Conservation (phyloP, 2,888 invertebrate genomes). For the Laspeyria flexula region DNA sequence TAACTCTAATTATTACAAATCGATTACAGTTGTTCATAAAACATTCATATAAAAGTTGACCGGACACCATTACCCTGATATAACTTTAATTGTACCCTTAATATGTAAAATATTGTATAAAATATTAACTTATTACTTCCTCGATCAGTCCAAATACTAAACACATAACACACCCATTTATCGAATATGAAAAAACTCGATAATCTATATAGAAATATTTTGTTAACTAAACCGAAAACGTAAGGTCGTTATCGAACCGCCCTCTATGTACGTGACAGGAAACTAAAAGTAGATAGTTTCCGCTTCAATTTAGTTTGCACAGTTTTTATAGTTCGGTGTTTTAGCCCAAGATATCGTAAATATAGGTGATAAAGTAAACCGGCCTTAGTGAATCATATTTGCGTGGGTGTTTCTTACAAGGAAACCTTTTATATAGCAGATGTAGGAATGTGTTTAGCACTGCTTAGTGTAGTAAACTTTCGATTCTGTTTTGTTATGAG, state of each 20-base stretch:
- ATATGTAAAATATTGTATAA: too few species aligned
- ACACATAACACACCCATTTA: background rate
- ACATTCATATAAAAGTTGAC: too few species aligned
- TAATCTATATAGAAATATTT: conserved; percentile 41
- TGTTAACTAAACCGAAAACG: conserved; percentile 50
- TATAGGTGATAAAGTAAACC: conserved; percentile 32
- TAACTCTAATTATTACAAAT: too few species aligned
- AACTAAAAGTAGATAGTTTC: conserved; percentile 56
- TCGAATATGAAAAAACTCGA: conserved; percentile 14
- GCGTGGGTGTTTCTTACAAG: conserved; percentile 9
- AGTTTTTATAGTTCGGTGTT: conserved; percentile 51
- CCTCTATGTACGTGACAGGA: conserved; percentile 61
- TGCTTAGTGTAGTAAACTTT: background rate
- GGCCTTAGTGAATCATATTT: conserved; percentile 36
- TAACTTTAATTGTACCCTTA: too few species aligned
- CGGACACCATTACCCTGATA: too few species aligned
- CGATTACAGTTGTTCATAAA: too few species aligned
- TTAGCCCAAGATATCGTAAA: conserved; percentile 39
- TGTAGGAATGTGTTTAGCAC: background rate
- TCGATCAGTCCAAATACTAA: background rate
- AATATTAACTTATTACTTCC: too few species aligned
- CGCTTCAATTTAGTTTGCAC: conserved; percentile 58
- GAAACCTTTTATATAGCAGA: conserved; percentile 8
- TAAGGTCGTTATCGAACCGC: conserved; percentile 52
- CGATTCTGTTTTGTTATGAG: background rate